Conservation (phyloP, 2,797 vertebrate genomes). For the Sebastes hubbsi region DNA sequence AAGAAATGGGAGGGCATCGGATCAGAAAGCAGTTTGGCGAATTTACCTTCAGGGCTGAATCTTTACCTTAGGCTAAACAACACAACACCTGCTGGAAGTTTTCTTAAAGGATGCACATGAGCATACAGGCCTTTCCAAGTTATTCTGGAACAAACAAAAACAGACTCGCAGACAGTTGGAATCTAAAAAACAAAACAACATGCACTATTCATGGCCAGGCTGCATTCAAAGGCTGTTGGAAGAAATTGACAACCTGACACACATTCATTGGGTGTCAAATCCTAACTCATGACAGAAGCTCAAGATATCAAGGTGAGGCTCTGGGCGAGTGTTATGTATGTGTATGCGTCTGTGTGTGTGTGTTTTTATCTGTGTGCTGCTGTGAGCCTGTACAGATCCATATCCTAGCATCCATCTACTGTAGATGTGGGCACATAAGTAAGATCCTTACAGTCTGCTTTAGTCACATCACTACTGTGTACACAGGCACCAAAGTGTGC, state of each 20-base stretch:
- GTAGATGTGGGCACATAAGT: conserved; percentile 28
- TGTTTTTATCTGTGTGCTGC: conserved; percentile 19
- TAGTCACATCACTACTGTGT: conserved; percentile 40
- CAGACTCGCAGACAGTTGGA: conserved; percentile 78
- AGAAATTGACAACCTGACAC: conserved; percentile 83
- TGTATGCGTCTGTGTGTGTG: conserved; percentile 20
- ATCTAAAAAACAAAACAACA: conserved; percentile 82
- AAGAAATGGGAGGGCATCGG: conserved; percentile 55
- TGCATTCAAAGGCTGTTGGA: conserved; percentile 75
- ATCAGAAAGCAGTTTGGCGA: conserved; percentile 57
- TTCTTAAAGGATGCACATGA: conserved; percentile 76
- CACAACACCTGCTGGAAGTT: conserved; percentile 77
- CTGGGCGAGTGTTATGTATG: conserved; percentile 65
- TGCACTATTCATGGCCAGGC: conserved; percentile 84
- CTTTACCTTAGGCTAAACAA: conserved; percentile 79
- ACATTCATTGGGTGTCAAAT: conserved; percentile 84
- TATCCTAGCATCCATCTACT: conserved; percentile 24
- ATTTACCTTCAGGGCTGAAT: conserved; percentile 70
- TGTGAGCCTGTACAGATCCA: conserved; percentile 36
- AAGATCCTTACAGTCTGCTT: conserved; percentile 50
- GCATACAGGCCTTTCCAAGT: conserved; percentile 68
- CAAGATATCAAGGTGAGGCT: conserved; percentile 84
- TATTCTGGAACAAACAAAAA: conserved; percentile 79
- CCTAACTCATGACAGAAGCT: conserved; percentile 83
- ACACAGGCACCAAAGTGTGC: conserved; percentile 34